phyloP scores from a whole-genome alignment of 2,113 vertebrate species.

The Tragelaphus buxtoni region DNA sequence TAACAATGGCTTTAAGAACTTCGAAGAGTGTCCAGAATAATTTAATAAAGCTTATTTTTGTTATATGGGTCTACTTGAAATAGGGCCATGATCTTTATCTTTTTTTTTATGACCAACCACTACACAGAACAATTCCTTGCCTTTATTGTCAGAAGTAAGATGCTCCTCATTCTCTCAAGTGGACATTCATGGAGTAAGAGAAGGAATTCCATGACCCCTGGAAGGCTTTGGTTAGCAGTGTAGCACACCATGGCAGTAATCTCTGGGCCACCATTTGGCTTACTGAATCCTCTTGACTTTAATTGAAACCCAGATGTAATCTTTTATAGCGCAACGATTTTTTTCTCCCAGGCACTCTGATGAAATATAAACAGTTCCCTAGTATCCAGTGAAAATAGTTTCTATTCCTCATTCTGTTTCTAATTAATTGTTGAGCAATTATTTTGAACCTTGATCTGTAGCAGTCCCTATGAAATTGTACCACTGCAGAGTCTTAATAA shows the following conservation, averaged over 20 bases:
- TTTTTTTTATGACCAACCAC: neutral
- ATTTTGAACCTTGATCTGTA: constrained; percentile 76
- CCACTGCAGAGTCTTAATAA: constrained; percentile 72
- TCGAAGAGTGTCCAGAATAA: neutral
- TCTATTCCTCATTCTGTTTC: constrained; percentile 78
- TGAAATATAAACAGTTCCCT: constrained; percentile 76
- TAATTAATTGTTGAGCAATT: constrained; percentile 81
- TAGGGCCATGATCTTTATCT: neutral
- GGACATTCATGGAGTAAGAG: constrained; percentile 60
- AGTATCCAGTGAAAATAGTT: constrained; percentile 74
- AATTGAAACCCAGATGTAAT: constrained; percentile 81
- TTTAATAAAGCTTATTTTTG: constrained; percentile 19
- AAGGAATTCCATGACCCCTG: constrained; percentile 53
- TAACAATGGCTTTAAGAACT: constrained; percentile 8
- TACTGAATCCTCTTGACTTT: constrained; percentile 82
- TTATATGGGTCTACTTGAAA: neutral
- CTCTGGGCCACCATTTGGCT: constrained; percentile 76
- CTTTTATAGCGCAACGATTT: constrained; percentile 79
- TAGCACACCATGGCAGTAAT: constrained; percentile 71
- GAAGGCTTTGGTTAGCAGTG: constrained; percentile 73
- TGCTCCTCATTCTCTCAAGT: constrained; percentile 60
- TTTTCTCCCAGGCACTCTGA: constrained; percentile 72
- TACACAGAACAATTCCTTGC: constrained; percentile 54
- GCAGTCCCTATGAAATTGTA: constrained; percentile 75
- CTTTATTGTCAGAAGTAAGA: neutral